phyloP scores from a whole-genome alignment of 2,113 vertebrate species.

The Halcyon malimbica region DNA sequence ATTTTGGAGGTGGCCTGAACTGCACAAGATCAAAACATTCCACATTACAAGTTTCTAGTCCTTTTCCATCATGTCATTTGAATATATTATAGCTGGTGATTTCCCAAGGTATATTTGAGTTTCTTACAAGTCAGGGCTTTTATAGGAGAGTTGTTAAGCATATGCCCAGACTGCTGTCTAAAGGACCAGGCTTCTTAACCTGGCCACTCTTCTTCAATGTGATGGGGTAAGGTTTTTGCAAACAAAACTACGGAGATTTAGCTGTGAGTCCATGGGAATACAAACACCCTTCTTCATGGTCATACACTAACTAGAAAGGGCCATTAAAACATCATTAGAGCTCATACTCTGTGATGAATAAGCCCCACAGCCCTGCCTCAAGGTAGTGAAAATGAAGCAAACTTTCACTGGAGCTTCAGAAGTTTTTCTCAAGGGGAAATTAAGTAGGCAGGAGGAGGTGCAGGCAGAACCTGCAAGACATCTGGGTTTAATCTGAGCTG shows the following conservation, averaged over 20 bases:
- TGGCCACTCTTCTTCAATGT: background rate
- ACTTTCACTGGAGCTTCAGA: background rate
- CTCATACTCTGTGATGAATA: background rate
- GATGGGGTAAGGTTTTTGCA: background rate
- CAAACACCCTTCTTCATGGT: background rate
- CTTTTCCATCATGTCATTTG: background rate
- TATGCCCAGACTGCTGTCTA: background rate
- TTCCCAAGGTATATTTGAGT: background rate
- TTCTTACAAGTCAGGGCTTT: background rate
- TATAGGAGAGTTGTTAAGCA: background rate
- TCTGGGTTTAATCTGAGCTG: background rate
- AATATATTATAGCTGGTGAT: background rate
- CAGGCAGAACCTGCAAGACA: background rate
- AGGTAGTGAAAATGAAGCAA: slow-evolving; percentile 1
- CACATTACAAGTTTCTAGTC: background rate
- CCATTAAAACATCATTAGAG: slow-evolving; percentile 23
- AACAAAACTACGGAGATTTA: background rate
- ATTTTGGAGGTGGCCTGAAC: background rate
- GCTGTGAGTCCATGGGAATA: background rate
- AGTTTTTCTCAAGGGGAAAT: background rate
- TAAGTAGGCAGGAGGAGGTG: background rate
- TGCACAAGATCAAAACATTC: background rate
- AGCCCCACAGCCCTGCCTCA: background rate
- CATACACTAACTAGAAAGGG: background rate
- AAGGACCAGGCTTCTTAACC: background rate